These are phyloP conservation scores for Elegia similella DNA, from an alignment of 2,888 invertebrate species.

Conservation along the genomic window DNA sequence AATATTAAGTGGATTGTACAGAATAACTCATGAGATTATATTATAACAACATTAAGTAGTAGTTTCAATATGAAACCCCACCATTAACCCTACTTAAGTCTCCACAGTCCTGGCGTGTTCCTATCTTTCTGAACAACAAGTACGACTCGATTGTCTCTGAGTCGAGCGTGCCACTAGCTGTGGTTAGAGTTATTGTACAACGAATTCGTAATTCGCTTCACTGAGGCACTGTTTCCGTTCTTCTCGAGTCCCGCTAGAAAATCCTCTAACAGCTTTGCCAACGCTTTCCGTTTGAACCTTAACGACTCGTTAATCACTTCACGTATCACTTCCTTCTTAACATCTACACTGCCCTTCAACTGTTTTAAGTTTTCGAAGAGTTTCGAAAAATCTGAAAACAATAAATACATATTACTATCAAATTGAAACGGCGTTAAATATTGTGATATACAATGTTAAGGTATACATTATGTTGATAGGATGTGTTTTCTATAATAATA, in stretches of 20 bases:
- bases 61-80: constrained; percentile 9
- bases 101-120: constrained; percentile 7
- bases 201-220: constrained; percentile 59
- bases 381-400: constrained; percentile 85
- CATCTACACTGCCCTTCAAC: constrained; percentile 85
- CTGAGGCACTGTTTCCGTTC: constrained; percentile 74
- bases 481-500: no score
- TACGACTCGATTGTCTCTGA: neutral
- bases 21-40: neutral
- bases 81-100: neutral
- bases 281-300: constrained; percentile 88
- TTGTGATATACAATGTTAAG: no score
- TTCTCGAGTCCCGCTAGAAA: constrained; percentile 77
- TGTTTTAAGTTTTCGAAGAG: constrained; percentile 86
- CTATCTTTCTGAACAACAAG: constrained; percentile 6
- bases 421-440: neutral
- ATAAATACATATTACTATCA: constrained; percentile 16
- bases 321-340: constrained; percentile 85
- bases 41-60: neutral
- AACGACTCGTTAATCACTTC: constrained; percentile 89
- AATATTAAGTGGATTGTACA: neutral
- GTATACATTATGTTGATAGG: no score
- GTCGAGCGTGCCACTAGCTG: constrained; percentile 52
- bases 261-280: constrained; percentile 86
- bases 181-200: constrained; percentile 60